Evolutionary conservation across 2,797 vertebrate species (phyloP).

Genomic region (Dromococcyx pavoninus): DNA sequence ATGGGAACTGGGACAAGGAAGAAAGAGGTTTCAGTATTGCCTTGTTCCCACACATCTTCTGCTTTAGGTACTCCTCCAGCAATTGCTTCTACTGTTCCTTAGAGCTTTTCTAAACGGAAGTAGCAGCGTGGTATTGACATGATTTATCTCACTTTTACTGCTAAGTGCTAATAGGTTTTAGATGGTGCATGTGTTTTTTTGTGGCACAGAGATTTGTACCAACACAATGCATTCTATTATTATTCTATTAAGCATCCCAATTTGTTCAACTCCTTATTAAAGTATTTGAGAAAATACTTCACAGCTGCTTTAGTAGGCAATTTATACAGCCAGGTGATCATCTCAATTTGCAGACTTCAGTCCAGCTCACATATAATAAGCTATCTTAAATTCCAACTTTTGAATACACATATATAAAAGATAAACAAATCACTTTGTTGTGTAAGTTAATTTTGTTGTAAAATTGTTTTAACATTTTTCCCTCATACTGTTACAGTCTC

Average conservation of each 20-base stretch:
- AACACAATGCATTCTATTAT: background rate
- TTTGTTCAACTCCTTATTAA: background rate
- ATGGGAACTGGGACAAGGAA: background rate
- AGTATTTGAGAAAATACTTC: conserved; percentile 19
- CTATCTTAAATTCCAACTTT: background rate
- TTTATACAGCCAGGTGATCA: background rate
- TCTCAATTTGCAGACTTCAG: background rate
- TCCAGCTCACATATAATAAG: background rate
- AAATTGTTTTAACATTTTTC: background rate
- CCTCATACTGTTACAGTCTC: background rate
- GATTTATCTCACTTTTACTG: conserved; percentile 23
- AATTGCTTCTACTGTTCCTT: background rate
- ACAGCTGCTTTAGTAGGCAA: background rate
- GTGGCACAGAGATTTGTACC: background rate
- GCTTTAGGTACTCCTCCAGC: background rate
- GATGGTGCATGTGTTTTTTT: background rate
- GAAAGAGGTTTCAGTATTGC: background rate
- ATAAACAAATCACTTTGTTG: background rate
- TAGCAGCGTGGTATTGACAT: background rate
- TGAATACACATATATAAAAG: background rate
- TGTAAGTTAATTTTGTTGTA: background rate
- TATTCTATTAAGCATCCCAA: background rate
- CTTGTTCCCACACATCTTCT: background rate
- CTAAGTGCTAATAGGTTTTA: conserved; percentile 23
- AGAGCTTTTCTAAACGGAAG: background rate